phyloP scores from a whole-genome alignment of 2,797 vertebrate genomes.

The Sebastes taczanowskii region DNA sequence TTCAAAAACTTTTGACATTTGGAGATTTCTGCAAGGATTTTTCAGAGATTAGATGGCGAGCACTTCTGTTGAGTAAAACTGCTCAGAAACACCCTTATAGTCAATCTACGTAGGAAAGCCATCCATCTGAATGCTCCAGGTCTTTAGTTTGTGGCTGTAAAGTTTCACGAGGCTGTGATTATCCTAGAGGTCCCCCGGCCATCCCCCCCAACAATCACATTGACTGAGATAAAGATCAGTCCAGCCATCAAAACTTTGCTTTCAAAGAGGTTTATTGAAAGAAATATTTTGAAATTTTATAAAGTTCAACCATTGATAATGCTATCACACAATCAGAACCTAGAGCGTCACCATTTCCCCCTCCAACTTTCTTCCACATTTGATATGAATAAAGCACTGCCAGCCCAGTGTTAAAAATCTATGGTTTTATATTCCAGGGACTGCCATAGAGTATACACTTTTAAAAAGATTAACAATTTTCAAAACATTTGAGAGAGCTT shows the following conservation, averaged over 20 bases:
- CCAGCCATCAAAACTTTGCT: slow-evolving; percentile 39
- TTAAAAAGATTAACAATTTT: slow-evolving; percentile 6
- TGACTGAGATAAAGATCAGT: slow-evolving; percentile 13
- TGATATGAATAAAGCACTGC: slow-evolving; percentile 65
- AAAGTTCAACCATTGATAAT: slow-evolving; percentile 82
- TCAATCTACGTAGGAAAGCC: too few species aligned
- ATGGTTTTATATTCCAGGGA: slow-evolving; percentile 12
- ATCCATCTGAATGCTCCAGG: too few species aligned
- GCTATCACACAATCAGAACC: slow-evolving; percentile 81
- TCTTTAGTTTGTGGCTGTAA: too few species aligned
- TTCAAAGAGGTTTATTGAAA: slow-evolving; percentile 87
- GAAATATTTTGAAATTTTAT: slow-evolving; percentile 82
- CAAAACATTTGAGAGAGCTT: neutral
- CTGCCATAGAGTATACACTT: neutral
- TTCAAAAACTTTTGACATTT: too few species aligned
- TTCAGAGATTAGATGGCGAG: too few species aligned
- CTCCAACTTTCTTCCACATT: slow-evolving; percentile 46
- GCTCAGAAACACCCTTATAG: too few species aligned
- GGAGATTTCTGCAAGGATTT: too few species aligned
- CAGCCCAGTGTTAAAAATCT: slow-evolving; percentile 14
- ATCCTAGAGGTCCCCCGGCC: too few species aligned
- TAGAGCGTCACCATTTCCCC: slow-evolving; percentile 56
- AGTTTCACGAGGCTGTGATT: too few species aligned
- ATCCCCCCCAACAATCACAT: neutral
- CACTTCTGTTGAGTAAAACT: too few species aligned